Evolutionary conservation across 2,113 vertebrate species (phyloP), one percentile per base, ranked within the genome.

Genomic region (Formicarius rufipectus): DNA sequence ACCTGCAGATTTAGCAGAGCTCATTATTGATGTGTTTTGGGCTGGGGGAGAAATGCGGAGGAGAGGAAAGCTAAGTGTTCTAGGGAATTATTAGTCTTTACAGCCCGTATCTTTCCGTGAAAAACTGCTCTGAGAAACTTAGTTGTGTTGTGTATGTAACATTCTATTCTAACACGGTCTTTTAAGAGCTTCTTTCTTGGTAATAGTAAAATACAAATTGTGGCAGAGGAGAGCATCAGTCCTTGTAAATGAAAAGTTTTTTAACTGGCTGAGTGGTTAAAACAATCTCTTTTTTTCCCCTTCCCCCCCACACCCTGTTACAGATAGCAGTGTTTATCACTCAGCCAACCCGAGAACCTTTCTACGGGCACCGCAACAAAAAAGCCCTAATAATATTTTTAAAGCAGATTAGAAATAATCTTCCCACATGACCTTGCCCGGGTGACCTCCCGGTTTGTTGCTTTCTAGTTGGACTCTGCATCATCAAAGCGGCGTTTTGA

Each of bases 341-440:
- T 90, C 94, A 87, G 73, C 73, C 74, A 95, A 87, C 75, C 90
- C 72, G 52, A 62, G 76, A 82, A 47, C 84, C 62, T 87, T 91
- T 93, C 90, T 37, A 19, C 42, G 87, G 89, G 77, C 84, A 77
- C 52, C 42, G 47, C 44, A 85, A 90, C 73, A 93, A 96, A 96
- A 42, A 95, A 94, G 53, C 85, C 76, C 94, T 90, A 92, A 93
- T 96, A 95, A 90, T 96, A 95, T 97, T 98, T 97, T 94, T 91
- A 95, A 97, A 97, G 96, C 96, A 97, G 96, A 97, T 95, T 98
- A 97, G 53, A 90, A 93, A 64, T 96, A 96, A 97, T 95, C 95
- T 88, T 76, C 58, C 95, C 87, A 25, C 66, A 19, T 72, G 72
- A 89, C 76, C 69, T 97, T 97, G 80, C n/a, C 88, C 86, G 13